Evolutionary conservation across 2,888 invertebrate genomes (phyloP).

Genomic region (Eueremaeus valkanovi): DNA sequence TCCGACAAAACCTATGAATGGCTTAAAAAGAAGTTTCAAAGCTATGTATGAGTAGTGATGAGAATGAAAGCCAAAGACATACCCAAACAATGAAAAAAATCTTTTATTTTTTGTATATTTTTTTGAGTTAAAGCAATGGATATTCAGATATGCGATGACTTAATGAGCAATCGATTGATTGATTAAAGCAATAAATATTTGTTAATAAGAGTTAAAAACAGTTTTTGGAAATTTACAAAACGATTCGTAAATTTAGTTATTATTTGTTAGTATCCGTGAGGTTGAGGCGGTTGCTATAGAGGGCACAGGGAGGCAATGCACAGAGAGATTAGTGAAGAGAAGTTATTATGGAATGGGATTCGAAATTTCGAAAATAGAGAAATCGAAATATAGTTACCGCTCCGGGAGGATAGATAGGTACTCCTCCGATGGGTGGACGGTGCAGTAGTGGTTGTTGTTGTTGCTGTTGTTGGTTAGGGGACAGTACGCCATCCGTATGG

Average conservation of each 20-base stretch:
- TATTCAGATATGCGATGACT: constrained; percentile 12
- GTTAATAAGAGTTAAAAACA: background rate
- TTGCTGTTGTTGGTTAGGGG: constrained; percentile 41
- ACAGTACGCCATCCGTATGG: constrained; percentile 44
- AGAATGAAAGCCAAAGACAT: constrained; percentile 19
- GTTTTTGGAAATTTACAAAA: constrained; percentile 16
- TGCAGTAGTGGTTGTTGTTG: constrained; percentile 56
- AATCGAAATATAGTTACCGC: constrained; percentile 48
- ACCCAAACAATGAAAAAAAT: constrained; percentile 13
- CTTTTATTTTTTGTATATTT: too few species aligned
- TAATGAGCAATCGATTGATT: constrained; percentile 38
- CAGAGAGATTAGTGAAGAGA: constrained; percentile 11
- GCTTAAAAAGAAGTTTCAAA: background rate
- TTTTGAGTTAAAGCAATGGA: constrained; percentile 8
- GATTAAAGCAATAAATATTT: constrained; percentile 43
- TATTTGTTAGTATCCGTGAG: constrained; percentile 46
- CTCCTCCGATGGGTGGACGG: constrained; percentile 55
- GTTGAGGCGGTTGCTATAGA: constrained; percentile 41
- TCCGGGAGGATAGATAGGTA: constrained; percentile 57
- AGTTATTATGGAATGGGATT: background rate
- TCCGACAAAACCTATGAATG: too few species aligned
- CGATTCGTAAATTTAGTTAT: constrained; percentile 10
- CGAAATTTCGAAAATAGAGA: background rate
- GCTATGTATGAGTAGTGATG: background rate
- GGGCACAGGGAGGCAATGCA: background rate